Evolutionary conservation across 2,113 vertebrate species (phyloP).

Genomic region (Xenus cinereus): DNA sequence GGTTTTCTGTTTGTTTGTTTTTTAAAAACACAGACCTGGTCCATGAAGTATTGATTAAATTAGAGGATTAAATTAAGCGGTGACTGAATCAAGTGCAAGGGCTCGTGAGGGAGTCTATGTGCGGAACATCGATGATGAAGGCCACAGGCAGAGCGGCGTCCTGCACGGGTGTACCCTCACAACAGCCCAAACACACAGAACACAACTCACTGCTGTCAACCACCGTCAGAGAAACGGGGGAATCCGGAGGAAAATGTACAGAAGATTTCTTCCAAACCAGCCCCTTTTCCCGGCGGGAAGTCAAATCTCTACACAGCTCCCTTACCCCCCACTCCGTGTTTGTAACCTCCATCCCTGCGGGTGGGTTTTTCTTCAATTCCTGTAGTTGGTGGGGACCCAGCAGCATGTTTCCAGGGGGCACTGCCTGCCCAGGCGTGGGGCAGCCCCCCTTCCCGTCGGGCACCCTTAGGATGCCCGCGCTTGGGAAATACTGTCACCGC

Average conservation of each 20-base stretch:
- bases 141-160: background rate
- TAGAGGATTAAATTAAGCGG: constrained; percentile 40
- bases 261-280: background rate
- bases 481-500: background rate
- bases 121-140: rapidly evolving
- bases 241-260: background rate
- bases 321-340: too few relatives aligned
- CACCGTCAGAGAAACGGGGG: background rate
- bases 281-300: rapidly evolving
- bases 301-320: rapidly evolving
- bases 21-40: background rate
- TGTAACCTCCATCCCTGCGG: rapidly evolving
- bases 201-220: rapidly evolving
- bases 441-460: background rate
- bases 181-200: background rate
- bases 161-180: rapidly evolving
- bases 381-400: background rate
- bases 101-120: background rate
- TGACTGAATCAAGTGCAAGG: background rate
- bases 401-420: rapidly evolving
- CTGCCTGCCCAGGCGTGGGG: too few relatives aligned
- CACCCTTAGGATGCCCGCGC: background rate
- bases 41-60: constrained; percentile 44
- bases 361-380: background rate
- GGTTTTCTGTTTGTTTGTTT: constrained; percentile 28